Base-by-base conservation (phyloP, 2,888 invertebrate genomes). In the Phania funesta region DNA sequence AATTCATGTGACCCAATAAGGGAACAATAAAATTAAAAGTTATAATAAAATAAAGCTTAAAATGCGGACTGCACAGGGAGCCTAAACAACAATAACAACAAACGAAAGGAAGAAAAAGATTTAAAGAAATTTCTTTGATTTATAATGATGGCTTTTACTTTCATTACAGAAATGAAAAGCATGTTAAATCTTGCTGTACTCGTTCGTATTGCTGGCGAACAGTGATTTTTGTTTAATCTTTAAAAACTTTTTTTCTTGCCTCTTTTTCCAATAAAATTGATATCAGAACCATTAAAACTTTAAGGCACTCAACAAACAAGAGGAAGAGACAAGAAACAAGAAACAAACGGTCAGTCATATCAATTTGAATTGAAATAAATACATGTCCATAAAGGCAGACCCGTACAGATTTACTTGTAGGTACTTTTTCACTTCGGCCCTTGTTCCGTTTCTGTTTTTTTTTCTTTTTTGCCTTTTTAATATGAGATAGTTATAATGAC, bases 111-210 rank as follows among this genome's bases (percentile, higher is more conserved):
- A 1, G 16, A 38, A 41, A 56, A 54, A 38, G 3, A 9, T 46
- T 74, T 8, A 64, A 50, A 52, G 41, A 76, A 60, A 60, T 71
- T 75, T 54, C 32, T 79, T 83, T 84, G 81, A 85, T 85, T 84
- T 82, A 84, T 85, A 78, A 83, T 83, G 84, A 85, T 80, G 84
- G 82, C 83, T 85, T 82, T 85, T 84, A 85, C 85, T 85, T 84
- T 85, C 81, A 68, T 81, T 81, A 64, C 48, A 71, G 64, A 67
- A 76, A 65, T 71, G 44, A 60, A 74, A 74, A 62, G 67, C 80
- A 74, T 74, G 73, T 79, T 44, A 54, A 44, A 52, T 52, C 56
- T 11, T 77, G 52, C 16, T 48, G 20, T 38, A 26, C 6, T 11
- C 3, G 26, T 26, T 5, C 26, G n/a, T n/a, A n/a, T 26, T 44